Evolutionary conservation across 2,888 invertebrate genomes (phyloP), one percentile per base, ranked within the genome.

Genomic region (Coleophora deauratella): DNA sequence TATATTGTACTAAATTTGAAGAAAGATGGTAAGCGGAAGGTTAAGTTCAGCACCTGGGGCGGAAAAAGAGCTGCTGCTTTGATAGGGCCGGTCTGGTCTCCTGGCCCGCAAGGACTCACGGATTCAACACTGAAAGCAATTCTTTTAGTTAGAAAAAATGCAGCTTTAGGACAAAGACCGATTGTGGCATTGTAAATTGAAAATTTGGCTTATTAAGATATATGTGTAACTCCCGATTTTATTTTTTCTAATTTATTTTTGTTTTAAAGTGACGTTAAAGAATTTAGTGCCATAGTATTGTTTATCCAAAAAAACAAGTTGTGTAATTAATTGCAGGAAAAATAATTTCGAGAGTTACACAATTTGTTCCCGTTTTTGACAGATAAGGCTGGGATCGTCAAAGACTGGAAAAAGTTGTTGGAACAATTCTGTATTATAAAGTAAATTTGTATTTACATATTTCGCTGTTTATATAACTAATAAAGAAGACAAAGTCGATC

Each of bases 41-140:
- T 82, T 4, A 84, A 84, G 45, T 85, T 85, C 40, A 85, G 84
- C 47, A 75, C 79, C 12, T 84, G 85, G 85, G 84, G 84, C 0
- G 85, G 85, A 0, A 84, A 85, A 45, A 59, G 84, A 32, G 74
- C 82, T 0, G 79, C 80, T 0, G 84, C 84, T 0, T 78, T 85
- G 30, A 84, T 85, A n/a, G 84, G 84, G 0, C 84, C 84, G 0
- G 80, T 85, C 30, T 84, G 84, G 84, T 78, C 75, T 0, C 82
- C 81, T 0, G 62, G 73, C 0, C 47, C 70, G 0, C 61, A 67
- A 37, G 58, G 69, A 35, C 13, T 68, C 1, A 76, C 76, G 43
- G 80, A 79, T 14, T 55, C 69, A 0, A 68, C 73, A 1, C 50
- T 82, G 38, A 56, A 79, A 48, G 71, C 74, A 3, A 71, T 82